A percentile compares a stretch with the other conserved stretches of the same genome.
Evolutionary conservation across 2,888 invertebrate species (phyloP).

Genomic region (Aspidapion aeneum): DNA sequence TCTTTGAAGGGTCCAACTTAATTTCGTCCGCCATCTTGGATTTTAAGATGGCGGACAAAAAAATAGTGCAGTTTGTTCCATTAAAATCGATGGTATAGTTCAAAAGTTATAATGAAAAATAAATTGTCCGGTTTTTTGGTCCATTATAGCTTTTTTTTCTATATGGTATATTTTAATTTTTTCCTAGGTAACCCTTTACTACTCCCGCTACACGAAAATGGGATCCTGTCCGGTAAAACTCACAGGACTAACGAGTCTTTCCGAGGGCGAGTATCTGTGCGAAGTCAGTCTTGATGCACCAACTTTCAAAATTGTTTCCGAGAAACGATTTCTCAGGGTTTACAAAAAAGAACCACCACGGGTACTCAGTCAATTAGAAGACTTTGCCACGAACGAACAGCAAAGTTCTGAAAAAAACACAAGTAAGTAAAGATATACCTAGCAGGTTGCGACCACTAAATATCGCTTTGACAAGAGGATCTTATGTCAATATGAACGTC

Average conservation of each 20-base stretch:
- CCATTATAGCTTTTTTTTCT: too few species aligned
- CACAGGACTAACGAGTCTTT: conserved; percentile 32
- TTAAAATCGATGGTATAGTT: too few species aligned
- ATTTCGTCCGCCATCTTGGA: too few species aligned
- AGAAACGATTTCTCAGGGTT: background rate
- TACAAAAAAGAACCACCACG: background rate
- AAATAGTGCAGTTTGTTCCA: too few species aligned
- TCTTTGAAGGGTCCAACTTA: too few species aligned
- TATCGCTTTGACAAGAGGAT: too few species aligned
- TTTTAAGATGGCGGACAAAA: too few species aligned
- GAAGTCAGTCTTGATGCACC: conserved; percentile 42
- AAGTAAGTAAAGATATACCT: background rate
- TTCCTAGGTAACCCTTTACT: conserved; percentile 20
- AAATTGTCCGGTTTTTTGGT: too few species aligned
- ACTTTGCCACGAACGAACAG: background rate
- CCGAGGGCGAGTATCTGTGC: conserved; percentile 40
- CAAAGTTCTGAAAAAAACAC: background rate
- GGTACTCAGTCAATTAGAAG: background rate
- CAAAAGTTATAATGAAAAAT: too few species aligned
- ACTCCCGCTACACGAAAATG: conserved; percentile 24
- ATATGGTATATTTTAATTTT: conserved; percentile 2
- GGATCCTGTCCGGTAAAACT: conserved; percentile 40
- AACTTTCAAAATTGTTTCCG: conserved; percentile 14
- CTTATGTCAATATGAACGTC: too few species aligned
- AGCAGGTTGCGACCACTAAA: too few species aligned